Evolutionary conservation across 2,113 vertebrate species (phyloP).

Genomic region (Istiophorus platypterus): DNA sequence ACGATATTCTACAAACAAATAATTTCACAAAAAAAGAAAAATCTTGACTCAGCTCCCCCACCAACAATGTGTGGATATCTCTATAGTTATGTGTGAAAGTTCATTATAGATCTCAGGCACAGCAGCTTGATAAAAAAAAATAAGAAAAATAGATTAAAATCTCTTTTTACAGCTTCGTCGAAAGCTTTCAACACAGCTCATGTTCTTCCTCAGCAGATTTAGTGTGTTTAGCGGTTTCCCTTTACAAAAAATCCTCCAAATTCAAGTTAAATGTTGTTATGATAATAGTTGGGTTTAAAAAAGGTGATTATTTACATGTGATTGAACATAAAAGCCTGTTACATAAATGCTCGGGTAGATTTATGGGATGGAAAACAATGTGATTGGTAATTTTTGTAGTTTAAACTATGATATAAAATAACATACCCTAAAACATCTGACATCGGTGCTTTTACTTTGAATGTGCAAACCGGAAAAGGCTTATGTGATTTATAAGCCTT

Average conservation of each 20-base stretch:
- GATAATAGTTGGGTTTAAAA: too few species aligned
- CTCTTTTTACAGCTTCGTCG: too few species aligned
- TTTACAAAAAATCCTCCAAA: too few species aligned
- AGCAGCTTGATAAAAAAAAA: neutral
- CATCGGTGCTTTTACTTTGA: constrained; percentile 45
- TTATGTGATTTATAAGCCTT: accelerated
- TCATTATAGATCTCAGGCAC: neutral
- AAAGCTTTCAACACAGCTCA: neutral
- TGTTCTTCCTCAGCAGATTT: neutral
- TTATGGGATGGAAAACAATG: neutral
- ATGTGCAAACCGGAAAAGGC: constrained; percentile 28
- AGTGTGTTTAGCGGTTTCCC: too few species aligned
- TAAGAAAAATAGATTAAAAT: too few species aligned
- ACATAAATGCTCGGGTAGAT: neutral
- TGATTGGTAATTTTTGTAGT: neutral
- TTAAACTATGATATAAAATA: neutral
- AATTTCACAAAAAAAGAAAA: neutral
- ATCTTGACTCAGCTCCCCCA: neutral
- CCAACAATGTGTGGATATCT: neutral
- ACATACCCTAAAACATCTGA: neutral
- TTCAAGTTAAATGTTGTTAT: too few species aligned
- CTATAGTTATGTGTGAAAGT: neutral
- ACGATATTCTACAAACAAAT: neutral
- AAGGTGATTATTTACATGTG: too few species aligned
- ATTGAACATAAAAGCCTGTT: neutral